phyloP scores from a whole-genome alignment of 2,888 invertebrate species.

The Suillia variegata region DNA sequence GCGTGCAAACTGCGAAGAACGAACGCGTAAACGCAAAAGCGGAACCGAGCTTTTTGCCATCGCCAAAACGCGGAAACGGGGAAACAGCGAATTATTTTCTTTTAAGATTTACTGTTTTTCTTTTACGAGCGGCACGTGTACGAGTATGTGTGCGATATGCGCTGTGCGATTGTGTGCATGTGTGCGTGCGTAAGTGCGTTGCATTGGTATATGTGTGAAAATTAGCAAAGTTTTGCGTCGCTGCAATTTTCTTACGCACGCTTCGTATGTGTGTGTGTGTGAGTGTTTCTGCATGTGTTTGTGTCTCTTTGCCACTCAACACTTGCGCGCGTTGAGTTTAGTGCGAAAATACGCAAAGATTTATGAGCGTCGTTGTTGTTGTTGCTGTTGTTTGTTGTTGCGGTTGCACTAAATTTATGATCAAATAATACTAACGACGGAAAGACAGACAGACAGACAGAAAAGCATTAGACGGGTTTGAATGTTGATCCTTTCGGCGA shows the following conservation, averaged over 20 bases:
- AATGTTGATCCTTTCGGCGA: no score
- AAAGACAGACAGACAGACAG: no score
- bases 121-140: not conserved
- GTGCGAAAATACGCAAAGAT: not conserved
- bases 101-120: not conserved
- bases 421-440: not conserved
- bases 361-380: no score
- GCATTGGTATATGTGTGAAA: slow-evolving; percentile 6
- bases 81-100: not conserved
- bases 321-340: not conserved
- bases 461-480: no score
- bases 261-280: no score
- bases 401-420: not conserved
- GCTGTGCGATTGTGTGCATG: slow-evolving; percentile 8
- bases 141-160: not conserved
- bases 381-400: no score
- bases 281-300: no score
- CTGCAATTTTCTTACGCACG: not conserved
- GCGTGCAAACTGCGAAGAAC: not conserved
- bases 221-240: not conserved
- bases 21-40: not conserved
- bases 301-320: no score
- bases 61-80: not conserved
- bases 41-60: not conserved
- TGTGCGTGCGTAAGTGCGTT: not conserved